Percentiles rank a stretch among this genome's conserved stretches.
Evolutionary conservation across 2,888 invertebrate species (phyloP).

Genomic region (Acanthosepion lycidas): DNA sequence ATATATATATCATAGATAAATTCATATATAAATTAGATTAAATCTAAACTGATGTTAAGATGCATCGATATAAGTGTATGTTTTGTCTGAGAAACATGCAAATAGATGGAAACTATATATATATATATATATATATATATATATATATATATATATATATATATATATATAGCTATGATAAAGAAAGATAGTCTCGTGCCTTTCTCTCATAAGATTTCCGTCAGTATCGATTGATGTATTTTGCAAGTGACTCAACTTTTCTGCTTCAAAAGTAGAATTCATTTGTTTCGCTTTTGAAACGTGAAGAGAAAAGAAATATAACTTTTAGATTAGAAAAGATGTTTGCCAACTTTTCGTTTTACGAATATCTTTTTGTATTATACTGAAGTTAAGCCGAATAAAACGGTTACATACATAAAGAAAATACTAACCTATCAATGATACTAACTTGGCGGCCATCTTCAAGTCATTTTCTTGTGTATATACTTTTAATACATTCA

Average conservation of each 20-base stretch:
- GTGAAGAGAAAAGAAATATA: background rate
- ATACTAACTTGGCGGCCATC: too few species aligned
- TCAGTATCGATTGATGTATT: background rate
- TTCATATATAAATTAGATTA: too few species aligned
- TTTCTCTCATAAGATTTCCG: background rate
- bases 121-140: too few species aligned
- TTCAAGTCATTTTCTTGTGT: background rate
- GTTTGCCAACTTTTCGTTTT: background rate
- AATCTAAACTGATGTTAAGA: too few species aligned
- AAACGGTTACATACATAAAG: background rate
- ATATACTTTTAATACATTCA: background rate
- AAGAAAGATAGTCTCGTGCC: too few species aligned
- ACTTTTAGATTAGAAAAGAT: background rate
- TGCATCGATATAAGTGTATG: too few species aligned
- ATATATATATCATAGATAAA: too few species aligned
- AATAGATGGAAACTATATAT: too few species aligned
- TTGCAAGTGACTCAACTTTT: background rate
- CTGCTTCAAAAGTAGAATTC: background rate
- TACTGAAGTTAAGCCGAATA: background rate
- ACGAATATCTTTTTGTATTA: background rate
- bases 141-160: too few species aligned
- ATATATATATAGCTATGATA: too few species aligned
- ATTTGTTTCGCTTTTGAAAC: background rate
- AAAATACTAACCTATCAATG: background rate
- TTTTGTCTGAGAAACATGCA: too few species aligned